A percentile compares a stretch with the other conserved stretches of the same genome.
phyloP scores from a whole-genome alignment of 2,113 vertebrate species.

The Ginglymostoma cirratum region DNA sequence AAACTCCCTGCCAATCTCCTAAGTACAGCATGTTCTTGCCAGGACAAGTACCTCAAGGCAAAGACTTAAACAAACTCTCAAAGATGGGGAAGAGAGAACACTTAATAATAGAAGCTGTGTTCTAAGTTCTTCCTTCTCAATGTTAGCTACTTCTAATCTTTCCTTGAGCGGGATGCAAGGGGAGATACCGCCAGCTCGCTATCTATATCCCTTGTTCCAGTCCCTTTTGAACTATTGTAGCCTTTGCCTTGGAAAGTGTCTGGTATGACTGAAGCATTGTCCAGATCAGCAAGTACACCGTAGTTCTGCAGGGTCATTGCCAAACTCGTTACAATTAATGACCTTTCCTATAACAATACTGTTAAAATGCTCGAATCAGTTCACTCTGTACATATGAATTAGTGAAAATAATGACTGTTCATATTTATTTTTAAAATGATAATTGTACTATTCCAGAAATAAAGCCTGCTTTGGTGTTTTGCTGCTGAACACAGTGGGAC shows the following conservation, averaged over 20 bases:
- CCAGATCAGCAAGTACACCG: neutral
- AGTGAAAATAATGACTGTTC: neutral
- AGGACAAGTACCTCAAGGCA: constrained; percentile 31
- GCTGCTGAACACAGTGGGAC: neutral
- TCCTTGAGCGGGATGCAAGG: neutral
- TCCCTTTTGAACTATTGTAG: neutral
- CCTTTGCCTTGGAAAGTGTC: neutral
- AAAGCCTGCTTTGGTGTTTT: neutral
- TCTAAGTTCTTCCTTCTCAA: neutral
- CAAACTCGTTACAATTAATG: neutral
- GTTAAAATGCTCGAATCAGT: neutral
- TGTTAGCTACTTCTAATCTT: no score
- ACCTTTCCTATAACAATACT: neutral
- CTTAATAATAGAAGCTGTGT: constrained; percentile 1
- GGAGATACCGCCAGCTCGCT: neutral
- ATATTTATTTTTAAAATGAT: neutral
- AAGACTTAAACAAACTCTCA: constrained; percentile 12
- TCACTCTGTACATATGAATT: neutral
- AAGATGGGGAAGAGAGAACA: constrained; percentile 8
- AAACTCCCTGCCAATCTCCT: constrained; percentile 29
- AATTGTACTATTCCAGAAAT: neutral
- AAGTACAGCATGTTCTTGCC: constrained; percentile 22
- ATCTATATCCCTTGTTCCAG: neutral
- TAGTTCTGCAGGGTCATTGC: neutral
- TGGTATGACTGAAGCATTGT: neutral